phyloP scores from a whole-genome alignment of 2,113 vertebrate species.

The Gobius niger region DNA sequence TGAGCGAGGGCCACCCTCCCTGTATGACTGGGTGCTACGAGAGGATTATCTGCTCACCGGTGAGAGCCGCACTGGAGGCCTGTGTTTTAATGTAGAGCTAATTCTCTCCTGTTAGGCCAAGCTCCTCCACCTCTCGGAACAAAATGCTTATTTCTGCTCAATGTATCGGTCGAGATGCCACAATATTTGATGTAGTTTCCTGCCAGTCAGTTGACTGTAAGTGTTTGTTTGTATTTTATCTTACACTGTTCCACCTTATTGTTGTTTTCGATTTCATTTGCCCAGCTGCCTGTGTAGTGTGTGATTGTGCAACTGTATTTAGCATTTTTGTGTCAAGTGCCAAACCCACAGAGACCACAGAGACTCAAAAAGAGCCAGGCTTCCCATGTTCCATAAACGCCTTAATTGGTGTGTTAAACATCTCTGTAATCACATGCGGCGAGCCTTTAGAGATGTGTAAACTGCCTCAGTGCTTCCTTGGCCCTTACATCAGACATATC shows the following conservation, averaged over 20 bases:
- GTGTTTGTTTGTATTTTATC: conserved; percentile 5
- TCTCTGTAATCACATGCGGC: conserved; percentile 64
- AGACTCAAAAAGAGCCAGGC: conserved; percentile 25
- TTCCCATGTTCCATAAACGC: conserved; percentile 62
- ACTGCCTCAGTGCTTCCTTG: conserved; percentile 43
- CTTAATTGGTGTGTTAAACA: conserved; percentile 70
- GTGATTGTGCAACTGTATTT: conserved; percentile 15
- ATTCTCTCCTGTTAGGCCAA: conserved; percentile 47
- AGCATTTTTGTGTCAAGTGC: conserved; percentile 30
- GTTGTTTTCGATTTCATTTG: neutral
- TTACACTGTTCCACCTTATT: conserved; percentile 3
- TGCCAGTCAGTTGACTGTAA: conserved; percentile 22
- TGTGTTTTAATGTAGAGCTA: conserved; percentile 45
- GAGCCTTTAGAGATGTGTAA: conserved; percentile 63
- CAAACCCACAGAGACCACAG: conserved; percentile 36
- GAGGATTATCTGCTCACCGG: conserved; percentile 56
- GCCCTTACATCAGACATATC: conserved; percentile 34
- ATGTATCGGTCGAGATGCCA: neutral
- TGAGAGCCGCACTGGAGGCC: conserved; percentile 45
- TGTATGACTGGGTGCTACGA: conserved; percentile 42
- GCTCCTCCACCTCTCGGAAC: conserved; percentile 26
- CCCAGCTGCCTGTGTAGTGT: conserved; percentile 10
- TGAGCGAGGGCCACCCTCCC: conserved; percentile 29
- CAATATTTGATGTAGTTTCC: conserved; percentile 35
- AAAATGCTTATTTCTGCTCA: conserved; percentile 1